These are phyloP conservation scores for Manacus vitellinus DNA, from an alignment of 2,113 vertebrate species.

Conservation along the genomic window DNA sequence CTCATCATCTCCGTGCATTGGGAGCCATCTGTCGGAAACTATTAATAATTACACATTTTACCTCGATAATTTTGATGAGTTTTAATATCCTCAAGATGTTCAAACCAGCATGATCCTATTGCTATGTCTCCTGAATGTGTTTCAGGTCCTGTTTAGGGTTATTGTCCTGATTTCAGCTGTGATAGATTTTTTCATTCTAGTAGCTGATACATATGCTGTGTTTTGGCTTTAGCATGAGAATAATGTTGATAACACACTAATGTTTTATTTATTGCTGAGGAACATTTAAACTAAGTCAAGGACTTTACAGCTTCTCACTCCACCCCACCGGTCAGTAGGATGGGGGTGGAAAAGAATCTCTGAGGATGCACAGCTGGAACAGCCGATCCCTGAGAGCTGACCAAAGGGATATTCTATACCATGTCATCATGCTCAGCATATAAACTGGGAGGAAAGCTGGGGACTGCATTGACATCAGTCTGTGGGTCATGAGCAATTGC, in stretches of 20 bases:
- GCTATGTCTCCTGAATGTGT: neutral
- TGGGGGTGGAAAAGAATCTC: neutral
- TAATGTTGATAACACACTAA: neutral
- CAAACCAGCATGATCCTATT: neutral
- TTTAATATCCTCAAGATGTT: neutral
- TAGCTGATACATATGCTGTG: neutral
- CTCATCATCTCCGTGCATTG: fast-evolving
- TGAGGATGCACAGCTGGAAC: neutral
- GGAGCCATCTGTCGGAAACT: neutral
- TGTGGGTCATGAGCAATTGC: neutral
- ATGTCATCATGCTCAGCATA: neutral
- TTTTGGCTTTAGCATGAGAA: neutral
- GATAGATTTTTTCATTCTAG: neutral
- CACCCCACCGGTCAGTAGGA: neutral
- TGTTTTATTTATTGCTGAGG: neutral
- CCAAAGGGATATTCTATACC: neutral
- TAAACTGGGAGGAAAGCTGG: neutral
- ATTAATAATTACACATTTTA: neutral
- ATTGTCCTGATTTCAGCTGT: neutral
- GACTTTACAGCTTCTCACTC: neutral
- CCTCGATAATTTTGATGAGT: neutral
- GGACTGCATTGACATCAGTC: neutral
- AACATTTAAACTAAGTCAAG: neutral
- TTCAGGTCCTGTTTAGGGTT: neutral
- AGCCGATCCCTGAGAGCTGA: neutral